A percentile compares a stretch with the other conserved stretches of the same genome.
Conservation (phyloP, 2,797 vertebrate species). For the Avahi laniger region DNA sequence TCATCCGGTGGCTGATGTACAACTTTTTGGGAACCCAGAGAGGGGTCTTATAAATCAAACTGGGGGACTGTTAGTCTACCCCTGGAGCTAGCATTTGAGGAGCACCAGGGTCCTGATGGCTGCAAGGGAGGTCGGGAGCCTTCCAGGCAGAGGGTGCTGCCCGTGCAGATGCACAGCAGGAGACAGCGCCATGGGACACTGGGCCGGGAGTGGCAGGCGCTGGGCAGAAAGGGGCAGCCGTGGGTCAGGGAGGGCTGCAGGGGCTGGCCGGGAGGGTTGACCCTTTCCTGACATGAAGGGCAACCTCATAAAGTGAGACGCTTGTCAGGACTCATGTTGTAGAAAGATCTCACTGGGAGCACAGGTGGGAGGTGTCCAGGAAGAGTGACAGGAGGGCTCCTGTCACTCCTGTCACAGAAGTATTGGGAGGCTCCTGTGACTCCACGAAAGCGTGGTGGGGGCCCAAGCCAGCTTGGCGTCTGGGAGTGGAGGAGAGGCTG, state of each 20-base stretch:
- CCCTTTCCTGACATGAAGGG: not conserved
- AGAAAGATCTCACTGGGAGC: not conserved
- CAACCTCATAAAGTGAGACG: not conserved
- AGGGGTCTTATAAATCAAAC: not conserved
- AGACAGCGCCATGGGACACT: no score
- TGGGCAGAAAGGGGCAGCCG: not conserved
- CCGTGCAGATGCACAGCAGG: no score
- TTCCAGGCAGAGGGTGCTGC: not conserved
- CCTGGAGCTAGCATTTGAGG: not conserved
- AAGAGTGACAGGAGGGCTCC: not conserved
- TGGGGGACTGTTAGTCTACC: not conserved
- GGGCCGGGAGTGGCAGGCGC: not conserved
- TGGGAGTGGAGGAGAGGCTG: not conserved
- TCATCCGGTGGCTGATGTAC: not conserved
- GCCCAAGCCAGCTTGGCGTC: not conserved
- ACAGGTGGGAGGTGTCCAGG: not conserved
- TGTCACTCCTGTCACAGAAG: not conserved
- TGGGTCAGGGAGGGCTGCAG: not conserved
- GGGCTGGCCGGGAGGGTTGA: not conserved
- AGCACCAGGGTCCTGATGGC: not conserved
- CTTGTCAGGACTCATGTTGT: not conserved
- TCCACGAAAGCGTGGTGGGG: rapidly evolving
- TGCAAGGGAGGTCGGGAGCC: not conserved
- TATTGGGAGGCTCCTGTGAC: not conserved
- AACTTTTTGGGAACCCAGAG: not conserved